These are phyloP conservation scores for Drosophila seguyi DNA, from an alignment of 1,140 invertebrate species.

Conservation along the genomic window DNA sequence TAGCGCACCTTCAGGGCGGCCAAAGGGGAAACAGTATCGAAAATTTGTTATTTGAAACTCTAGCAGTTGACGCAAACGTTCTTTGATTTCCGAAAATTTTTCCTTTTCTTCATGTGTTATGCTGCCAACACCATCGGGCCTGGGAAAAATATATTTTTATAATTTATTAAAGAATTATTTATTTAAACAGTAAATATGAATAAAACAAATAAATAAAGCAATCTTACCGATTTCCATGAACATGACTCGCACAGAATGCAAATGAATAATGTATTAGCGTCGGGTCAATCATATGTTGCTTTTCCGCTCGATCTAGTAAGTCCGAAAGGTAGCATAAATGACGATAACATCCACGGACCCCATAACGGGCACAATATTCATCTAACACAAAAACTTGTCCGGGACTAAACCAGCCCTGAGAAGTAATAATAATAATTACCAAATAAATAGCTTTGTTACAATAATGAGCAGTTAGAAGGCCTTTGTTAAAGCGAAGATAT, in stretches of 20 bases:
- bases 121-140: slow-evolving; percentile 98
- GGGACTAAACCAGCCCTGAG: slow-evolving; percentile 99
- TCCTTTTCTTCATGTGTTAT: slow-evolving; percentile 99
- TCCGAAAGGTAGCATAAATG: slow-evolving; percentile 98
- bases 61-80: slow-evolving; percentile 95
- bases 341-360: slow-evolving; percentile 97
- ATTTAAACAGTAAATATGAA: background rate
- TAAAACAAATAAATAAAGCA: background rate
- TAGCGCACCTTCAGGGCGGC: slow-evolving; percentile 97
- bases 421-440: slow-evolving; percentile 10
- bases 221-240: slow-evolving; percentile 93
- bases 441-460: background rate
- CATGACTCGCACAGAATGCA: slow-evolving; percentile 99
- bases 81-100: slow-evolving; percentile 98
- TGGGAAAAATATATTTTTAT: slow-evolving; percentile 74
- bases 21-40: slow-evolving; percentile 99
- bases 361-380: slow-evolving; percentile 99
- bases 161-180: background rate
- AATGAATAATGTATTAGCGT: slow-evolving; percentile 99
- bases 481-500: background rate
- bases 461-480: background rate
- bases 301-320: slow-evolving; percentile 97
- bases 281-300: slow-evolving; percentile 97
- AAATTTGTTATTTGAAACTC: slow-evolving; percentile 99
- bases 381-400: slow-evolving; percentile 99